Evolutionary conservation across 2,797 vertebrate species (phyloP).

Genomic region (Morus bassanus): DNA sequence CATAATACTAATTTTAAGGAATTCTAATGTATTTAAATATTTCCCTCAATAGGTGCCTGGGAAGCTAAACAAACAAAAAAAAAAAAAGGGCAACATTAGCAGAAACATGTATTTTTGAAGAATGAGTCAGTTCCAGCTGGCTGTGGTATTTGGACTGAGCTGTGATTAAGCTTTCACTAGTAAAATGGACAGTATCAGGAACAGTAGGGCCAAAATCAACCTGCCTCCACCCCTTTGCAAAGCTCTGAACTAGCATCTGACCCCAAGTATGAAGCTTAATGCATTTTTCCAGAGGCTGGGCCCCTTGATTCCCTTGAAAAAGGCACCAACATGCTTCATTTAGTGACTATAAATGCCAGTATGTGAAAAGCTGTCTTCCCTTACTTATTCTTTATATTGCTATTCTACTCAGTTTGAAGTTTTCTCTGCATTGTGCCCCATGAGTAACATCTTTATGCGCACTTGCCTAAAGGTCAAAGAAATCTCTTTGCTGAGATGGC

Average conservation of each 20-base stretch:
- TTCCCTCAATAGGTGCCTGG: not conserved
- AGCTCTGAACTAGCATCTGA: not conserved
- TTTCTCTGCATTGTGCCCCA: not conserved
- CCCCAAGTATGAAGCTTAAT: not conserved
- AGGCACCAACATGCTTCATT: not conserved
- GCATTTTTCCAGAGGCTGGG: not conserved
- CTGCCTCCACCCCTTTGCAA: conserved; percentile 7
- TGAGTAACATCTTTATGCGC: not conserved
- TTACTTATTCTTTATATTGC: not conserved
- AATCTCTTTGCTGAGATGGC: conserved; percentile 5
- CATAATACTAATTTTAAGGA: not conserved
- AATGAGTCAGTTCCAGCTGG: conserved; percentile 41
- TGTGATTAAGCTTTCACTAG: conserved; percentile 9
- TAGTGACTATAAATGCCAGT: not conserved
- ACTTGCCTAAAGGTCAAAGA: conserved; percentile 38
- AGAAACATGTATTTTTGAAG: conserved; percentile 15
- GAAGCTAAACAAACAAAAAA: not conserved
- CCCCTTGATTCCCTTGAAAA: not conserved
- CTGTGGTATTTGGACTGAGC: not conserved
- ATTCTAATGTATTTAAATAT: not conserved
- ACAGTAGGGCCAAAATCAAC: conserved; percentile 15
- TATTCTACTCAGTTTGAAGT: not conserved
- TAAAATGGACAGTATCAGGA: not conserved
- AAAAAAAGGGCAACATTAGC: not conserved
- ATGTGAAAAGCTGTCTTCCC: not conserved